Conservation (phyloP, 2,888 invertebrate genomes). For the Drosophila mettleri region DNA sequence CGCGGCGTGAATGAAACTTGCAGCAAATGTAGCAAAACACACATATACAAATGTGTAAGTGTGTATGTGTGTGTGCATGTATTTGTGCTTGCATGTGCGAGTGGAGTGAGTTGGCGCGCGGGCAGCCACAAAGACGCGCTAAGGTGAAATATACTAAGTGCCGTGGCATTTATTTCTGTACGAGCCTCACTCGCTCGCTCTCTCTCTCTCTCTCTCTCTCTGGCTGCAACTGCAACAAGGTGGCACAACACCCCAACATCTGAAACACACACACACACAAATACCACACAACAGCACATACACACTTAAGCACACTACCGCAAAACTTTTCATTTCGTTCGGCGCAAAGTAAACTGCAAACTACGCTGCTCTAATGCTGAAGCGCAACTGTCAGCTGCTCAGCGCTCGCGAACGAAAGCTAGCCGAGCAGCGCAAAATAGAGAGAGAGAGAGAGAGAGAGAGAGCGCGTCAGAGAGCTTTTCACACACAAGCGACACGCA, state of each 20-base stretch:
- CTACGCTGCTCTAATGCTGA: slow-evolving; percentile 72
- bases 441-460: too few species aligned
- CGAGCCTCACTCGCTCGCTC: slow-evolving; percentile 15
- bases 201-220: slow-evolving; percentile 15
- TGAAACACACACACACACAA: slow-evolving; percentile 21
- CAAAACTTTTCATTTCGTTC: slow-evolving; percentile 70
- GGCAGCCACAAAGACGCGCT: slow-evolving; percentile 69
- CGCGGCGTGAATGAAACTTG: slow-evolving; percentile 75
- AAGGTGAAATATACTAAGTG: slow-evolving; percentile 82
- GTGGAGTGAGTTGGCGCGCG: slow-evolving; percentile 20
- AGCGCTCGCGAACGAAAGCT: slow-evolving; percentile 57
- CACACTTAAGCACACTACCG: slow-evolving; percentile 4
- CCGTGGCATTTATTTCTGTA: slow-evolving; percentile 67
- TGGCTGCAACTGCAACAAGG: slow-evolving; percentile 55
- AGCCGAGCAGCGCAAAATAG: slow-evolving; percentile 15
- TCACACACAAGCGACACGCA: slow-evolving; percentile 18
- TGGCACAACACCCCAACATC: slow-evolving; percentile 36
- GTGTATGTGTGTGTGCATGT: slow-evolving; percentile 18
- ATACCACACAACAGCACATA: slow-evolving; percentile 17
- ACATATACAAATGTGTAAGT: slow-evolving; percentile 6
- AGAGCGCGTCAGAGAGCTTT: slow-evolving; percentile 40
- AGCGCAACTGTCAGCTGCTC: slow-evolving; percentile 81
- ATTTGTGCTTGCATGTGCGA: slow-evolving; percentile 9
- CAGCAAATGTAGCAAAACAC: slow-evolving; percentile 38
- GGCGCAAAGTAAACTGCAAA: slow-evolving; percentile 68